Evolutionary conservation across 2,113 vertebrate species (phyloP), one percentile per base, ranked within the genome.

Genomic region (Lasiurus cinereus): DNA sequence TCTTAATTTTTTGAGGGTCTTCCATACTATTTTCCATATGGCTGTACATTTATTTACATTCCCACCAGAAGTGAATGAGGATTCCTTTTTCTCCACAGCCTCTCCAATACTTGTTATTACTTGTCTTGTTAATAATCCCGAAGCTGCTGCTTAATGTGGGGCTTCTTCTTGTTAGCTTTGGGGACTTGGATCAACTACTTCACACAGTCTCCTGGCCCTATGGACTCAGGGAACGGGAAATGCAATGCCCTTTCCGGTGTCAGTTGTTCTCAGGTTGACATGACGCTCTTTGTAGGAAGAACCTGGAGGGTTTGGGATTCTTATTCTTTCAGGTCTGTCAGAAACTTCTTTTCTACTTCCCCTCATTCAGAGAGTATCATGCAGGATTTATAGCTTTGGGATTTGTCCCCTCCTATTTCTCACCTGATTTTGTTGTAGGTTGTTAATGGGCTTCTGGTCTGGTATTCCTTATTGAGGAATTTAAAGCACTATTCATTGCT

Each of bases 221-320:
- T 27, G n/a, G 78, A 33, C 36, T 46, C 14, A 27, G 43, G 48
- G 62, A 72, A 43, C 3, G 14, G 59, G 43, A 24, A 66, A 27
- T 46, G 64, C 29, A 54, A 3, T 1, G 0, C 24, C n/a, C n/a
- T 8, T 59, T 72, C 3, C 13, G 6, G 54, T 0, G 59, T 36
- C 22, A 29, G 1, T 19, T 24, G 0, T 24, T 27, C 52, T 62
- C 16, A 3, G 56, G 18, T 5, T 12, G 21, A 8, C 31, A 6
- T 1, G 1, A 19, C 13, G 0, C 22, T 59, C 64, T 36, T 52
- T 24, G 2, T 6, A 43, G 83, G 16, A 86, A 67, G 69, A 85
- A 3, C 62, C 12, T 67, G 46, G 59, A 87, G 3, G 9, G 7
- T 50, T 48, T 54, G 22, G 13, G 22, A 15, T 89, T 79, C 36